Evolutionary conservation across 53 echinoderm and acorn worm species (phyloP), one percentile per base, ranked within the genome.

Genomic region (Holothuria leucospilota): DNA sequence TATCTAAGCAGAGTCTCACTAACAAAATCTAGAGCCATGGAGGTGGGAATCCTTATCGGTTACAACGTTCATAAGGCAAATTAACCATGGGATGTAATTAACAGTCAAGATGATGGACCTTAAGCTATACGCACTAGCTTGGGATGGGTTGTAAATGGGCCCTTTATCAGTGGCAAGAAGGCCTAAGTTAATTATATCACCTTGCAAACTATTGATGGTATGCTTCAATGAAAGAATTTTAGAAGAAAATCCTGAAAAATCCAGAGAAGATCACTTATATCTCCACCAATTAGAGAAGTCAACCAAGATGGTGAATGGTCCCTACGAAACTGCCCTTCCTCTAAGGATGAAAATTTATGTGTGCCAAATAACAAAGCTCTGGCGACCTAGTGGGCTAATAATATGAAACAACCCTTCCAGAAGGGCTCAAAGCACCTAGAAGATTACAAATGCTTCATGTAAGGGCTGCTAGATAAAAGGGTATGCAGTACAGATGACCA

Each of bases 291-390:
- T 77, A 51, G 67, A 84, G 16, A 59, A 88, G 23, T 84, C 68
- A 64, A 63, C 30, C 23, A 84, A 84, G 62, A 34, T 84, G 61
- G 81, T 72, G 72, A 59, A 85, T 88, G 15, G 87, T 85, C 20
- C 91, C 56, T 95, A 79, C 53, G 59, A 90, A 71, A 91, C 91
- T 10, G 93, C 79, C 16, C 87, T 94, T n/a, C 92, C 90, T 39
- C 53, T 61, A 79, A 90, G 15, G 41, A 69, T 27, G 74, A 88
- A 29, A n/a, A 77, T 23, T 10, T 24, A 8, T n/a, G 77, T 20
- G 62, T 92, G 65, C 86, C 86, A 56, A 82, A 86, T 52, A 92
- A 86, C 71, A 86, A 56, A 42, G 28, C 23, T 25, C 61, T 69
- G 42, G 89, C 86, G 13, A 71, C 79, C 20, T 58, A 86, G 56